Percentiles rank a stretch among this genome's conserved stretches.
phyloP scores from a whole-genome alignment of 2,888 invertebrate genomes.

The Sycophila texana region DNA sequence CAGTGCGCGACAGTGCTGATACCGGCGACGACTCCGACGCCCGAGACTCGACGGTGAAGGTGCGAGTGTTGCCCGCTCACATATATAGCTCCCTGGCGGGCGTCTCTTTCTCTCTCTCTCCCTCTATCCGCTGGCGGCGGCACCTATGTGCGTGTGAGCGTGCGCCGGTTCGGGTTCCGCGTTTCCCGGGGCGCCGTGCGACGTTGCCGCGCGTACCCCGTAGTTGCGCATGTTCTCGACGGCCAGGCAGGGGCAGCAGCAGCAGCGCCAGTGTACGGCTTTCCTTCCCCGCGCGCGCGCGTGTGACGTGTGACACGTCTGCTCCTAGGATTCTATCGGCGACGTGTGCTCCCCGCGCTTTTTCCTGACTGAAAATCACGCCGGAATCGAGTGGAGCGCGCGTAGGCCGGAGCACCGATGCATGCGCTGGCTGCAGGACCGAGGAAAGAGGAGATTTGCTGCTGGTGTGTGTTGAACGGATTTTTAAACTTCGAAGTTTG shows the following conservation, averaged over 20 bases:
- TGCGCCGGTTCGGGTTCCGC: conserved; percentile 4
- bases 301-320: conserved; percentile 41
- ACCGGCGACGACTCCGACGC: background rate
- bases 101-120: conserved; percentile 38
- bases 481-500: no score
- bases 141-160: background rate
- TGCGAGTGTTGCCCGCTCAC: conserved; percentile 22
- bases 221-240: no score
- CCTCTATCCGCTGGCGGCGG: background rate
- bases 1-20: background rate
- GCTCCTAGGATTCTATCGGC: background rate
- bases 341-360: background rate
- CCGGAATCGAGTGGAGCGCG: conserved; percentile 26
- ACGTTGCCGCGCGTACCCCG: conserved; percentile 39
- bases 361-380: conserved; percentile 14
- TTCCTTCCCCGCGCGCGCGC: background rate
- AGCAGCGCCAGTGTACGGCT: background rate
- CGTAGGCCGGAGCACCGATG: background rate
- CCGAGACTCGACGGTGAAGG: conserved; percentile 32
- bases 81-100: conserved; percentile 16
- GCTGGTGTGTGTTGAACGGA: background rate
- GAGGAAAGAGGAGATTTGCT: background rate
- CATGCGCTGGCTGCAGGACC: background rate
- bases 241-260: no score
- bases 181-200: conserved; percentile 26